A percentile compares a stretch with the other conserved stretches of the same genome.
These are phyloP conservation scores for Metellina segmentata DNA, from an alignment of 2,888 invertebrate species.

Conservation along the genomic window DNA sequence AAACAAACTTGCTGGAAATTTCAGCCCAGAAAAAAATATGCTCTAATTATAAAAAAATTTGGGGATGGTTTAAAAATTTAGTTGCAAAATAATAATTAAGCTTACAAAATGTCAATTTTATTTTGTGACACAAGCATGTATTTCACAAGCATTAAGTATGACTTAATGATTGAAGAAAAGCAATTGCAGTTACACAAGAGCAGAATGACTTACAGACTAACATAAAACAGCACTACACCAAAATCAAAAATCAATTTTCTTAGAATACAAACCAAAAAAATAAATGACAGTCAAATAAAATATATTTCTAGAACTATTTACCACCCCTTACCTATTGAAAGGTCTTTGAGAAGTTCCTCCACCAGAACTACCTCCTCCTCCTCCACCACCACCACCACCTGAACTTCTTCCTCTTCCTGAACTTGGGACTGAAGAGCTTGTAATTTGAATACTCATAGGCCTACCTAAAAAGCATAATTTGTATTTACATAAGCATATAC, in stretches of 20 bases:
- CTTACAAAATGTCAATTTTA: no score
- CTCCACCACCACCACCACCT: slow-evolving; percentile 46
- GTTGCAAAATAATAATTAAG: no score
- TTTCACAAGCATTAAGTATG: not conserved
- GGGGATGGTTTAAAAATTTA: no score
- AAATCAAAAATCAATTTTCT: not conserved
- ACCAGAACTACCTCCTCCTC: slow-evolving; percentile 21
- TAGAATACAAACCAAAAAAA: slow-evolving; percentile 15
- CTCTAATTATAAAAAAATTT: no score
- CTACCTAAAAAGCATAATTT: slow-evolving; percentile 51
- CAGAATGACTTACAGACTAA: no score
- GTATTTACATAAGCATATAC: not conserved
- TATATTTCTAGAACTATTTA: not conserved
- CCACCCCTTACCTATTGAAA: slow-evolving; percentile 9
- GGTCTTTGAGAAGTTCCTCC: not conserved
- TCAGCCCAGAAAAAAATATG: no score
- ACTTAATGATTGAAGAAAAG: not conserved
- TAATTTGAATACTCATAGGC: slow-evolving; percentile 76
- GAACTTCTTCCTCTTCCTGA: slow-evolving; percentile 34
- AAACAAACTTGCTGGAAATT: no score
- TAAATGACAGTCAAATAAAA: not conserved
- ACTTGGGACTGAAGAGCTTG: slow-evolving; percentile 64
- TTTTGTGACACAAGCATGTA: no score
- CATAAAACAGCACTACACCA: not conserved
- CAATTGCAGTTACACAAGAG: no score